A percentile compares a stretch with the other conserved stretches of the same genome.
Evolutionary conservation across 2,888 invertebrate genomes (phyloP).

Genomic region (Graphium colonna): DNA sequence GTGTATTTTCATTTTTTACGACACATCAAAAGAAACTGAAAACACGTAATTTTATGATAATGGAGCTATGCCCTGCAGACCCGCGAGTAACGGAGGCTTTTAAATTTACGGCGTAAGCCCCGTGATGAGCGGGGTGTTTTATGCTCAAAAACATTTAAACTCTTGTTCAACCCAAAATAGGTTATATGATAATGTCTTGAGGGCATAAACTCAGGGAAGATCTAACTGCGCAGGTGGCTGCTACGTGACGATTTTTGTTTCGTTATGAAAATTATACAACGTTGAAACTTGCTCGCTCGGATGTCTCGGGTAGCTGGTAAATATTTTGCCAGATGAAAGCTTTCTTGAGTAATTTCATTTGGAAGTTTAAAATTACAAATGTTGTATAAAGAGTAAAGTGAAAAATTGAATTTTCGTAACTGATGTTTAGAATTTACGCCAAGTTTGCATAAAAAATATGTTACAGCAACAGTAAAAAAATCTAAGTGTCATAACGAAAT

Average conservation of each 20-base stretch:
- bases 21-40: slow-evolving; percentile 77
- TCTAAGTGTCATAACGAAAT: too few relatives aligned
- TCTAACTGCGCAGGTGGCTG: slow-evolving; percentile 13
- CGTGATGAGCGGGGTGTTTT: slow-evolving; percentile 61
- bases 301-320: not conserved
- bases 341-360: not conserved
- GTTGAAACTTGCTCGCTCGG: not conserved
- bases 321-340: not conserved
- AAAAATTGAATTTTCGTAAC: too few relatives aligned
- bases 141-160: slow-evolving; percentile 60
- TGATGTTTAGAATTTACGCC: too few relatives aligned
- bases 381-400: too few relatives aligned
- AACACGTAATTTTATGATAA: slow-evolving; percentile 76
- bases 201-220: slow-evolving; percentile 32
- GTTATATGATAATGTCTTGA: slow-evolving; percentile 25
- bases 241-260: slow-evolving; percentile 21
- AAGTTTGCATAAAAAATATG: too few relatives aligned
- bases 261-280: slow-evolving; percentile 7
- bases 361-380: not conserved
- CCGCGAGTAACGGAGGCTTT: slow-evolving; percentile 65
- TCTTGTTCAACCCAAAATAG: slow-evolving; percentile 29
- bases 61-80: slow-evolving; percentile 60
- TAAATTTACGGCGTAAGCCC: slow-evolving; percentile 67
- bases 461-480: too few relatives aligned
- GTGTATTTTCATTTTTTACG: slow-evolving; percentile 66